Conservation (phyloP, 2,113 vertebrate genomes). For the Hystrix cristata region DNA sequence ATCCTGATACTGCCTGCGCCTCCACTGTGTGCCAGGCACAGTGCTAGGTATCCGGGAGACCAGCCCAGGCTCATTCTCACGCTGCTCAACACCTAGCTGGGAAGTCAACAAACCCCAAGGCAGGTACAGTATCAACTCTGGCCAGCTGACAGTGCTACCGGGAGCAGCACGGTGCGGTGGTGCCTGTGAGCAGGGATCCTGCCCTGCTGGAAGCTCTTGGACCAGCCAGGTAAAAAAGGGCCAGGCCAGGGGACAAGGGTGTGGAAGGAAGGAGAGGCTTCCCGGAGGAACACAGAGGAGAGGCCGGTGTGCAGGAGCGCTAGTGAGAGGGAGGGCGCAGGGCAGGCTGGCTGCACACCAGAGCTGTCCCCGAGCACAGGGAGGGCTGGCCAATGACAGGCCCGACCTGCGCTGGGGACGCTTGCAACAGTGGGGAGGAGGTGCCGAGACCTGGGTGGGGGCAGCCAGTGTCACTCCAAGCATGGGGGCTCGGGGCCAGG, state of each 20-base stretch:
- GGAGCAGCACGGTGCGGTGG: rapidly evolving
- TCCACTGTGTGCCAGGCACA: neutral
- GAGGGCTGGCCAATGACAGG: rapidly evolving
- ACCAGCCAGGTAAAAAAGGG: too few species aligned
- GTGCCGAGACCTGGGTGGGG: neutral
- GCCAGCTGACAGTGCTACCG: neutral
- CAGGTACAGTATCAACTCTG: rapidly evolving
- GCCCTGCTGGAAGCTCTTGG: rapidly evolving
- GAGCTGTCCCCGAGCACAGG: neutral
- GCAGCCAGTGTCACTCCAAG: rapidly evolving
- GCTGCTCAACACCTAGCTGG: neutral
- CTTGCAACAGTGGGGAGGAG: rapidly evolving
- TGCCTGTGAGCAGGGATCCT: neutral
- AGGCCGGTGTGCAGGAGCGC: rapidly evolving
- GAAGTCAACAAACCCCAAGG: neutral
- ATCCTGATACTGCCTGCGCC: rapidly evolving
- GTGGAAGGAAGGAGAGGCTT: neutral
- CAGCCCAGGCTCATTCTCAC: rapidly evolving
- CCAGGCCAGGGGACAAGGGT: neutral
- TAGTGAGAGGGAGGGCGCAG: neutral
- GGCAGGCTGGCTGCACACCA: neutral
- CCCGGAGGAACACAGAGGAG: neutral
- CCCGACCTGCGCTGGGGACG: too few species aligned
- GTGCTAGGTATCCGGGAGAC: rapidly evolving
- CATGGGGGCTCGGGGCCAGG: neutral